Percentiles rank a stretch among this genome's conserved stretches.
phyloP scores from a whole-genome alignment of 2,113 vertebrate species.

The Limanda limanda region DNA sequence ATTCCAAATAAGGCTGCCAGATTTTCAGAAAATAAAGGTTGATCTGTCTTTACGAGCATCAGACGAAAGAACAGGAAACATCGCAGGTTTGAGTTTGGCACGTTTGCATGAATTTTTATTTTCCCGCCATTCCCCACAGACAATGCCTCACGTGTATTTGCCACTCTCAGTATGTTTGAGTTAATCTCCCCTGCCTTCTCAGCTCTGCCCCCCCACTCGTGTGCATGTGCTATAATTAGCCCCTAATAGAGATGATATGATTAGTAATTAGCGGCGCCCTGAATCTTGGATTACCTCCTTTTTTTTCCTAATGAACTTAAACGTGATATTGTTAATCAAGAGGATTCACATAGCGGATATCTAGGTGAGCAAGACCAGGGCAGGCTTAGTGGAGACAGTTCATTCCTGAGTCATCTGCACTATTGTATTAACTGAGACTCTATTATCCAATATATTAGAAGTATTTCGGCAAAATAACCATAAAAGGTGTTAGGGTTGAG shows the following conservation, averaged over 20 bases:
- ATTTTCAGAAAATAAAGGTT: too few species aligned
- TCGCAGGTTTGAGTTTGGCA: background rate
- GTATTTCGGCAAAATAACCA: background rate
- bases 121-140: background rate
- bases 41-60: background rate
- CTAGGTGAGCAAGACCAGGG: background rate
- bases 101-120: background rate
- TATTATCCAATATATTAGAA: conserved; percentile 4
- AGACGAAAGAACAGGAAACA: background rate
- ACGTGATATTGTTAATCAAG: conserved; percentile 39
- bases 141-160: background rate
- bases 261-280: conserved; percentile 47
- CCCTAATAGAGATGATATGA: conserved; percentile 42
- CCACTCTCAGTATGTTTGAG: conserved; percentile 21
- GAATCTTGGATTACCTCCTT: conserved; percentile 18
- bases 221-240: conserved; percentile 50
- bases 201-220: conserved; percentile 20
- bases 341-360: conserved; percentile 21
- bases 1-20: too few species aligned
- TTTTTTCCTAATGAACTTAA: conserved; percentile 3
- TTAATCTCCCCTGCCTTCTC: conserved; percentile 31
- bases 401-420: too few species aligned
- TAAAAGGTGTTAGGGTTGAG: background rate
- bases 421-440: conserved; percentile 6
- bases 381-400: background rate